Percentiles rank a stretch among this genome's conserved stretches.
Conservation (phyloP, 2,888 invertebrate species). For the Drosophila anceps region DNA sequence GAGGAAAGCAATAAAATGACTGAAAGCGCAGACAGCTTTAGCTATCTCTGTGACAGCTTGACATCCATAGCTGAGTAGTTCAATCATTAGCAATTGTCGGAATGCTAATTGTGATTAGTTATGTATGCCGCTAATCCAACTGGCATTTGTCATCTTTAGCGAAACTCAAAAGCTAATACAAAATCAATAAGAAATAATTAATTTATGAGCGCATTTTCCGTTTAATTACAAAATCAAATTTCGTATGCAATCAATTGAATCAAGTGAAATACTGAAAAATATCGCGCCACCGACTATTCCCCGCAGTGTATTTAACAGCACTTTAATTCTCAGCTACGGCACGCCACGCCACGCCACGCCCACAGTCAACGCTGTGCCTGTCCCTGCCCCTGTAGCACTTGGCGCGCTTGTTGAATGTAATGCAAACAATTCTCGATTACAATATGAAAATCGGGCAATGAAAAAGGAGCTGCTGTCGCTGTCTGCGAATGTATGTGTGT, state of each 20-base stretch:
- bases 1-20: background rate
- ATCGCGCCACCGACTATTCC: too few relatives aligned
- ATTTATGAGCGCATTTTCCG: background rate
- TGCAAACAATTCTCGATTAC: conserved; percentile 57
- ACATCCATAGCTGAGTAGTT: background rate
- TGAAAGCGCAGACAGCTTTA: background rate
- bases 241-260: conserved; percentile 14
- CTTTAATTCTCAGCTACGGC: conserved; percentile 28
- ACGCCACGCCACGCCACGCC: conserved; percentile 4
- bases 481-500: background rate
- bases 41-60: background rate
- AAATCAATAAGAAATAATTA: background rate
- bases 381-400: background rate
- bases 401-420: conserved; percentile 41
- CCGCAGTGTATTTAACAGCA: conserved; percentile 41
- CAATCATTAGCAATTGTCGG: background rate
- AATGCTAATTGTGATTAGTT: background rate
- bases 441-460: conserved; percentile 55
- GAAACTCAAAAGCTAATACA: background rate
- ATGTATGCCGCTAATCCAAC: background rate
- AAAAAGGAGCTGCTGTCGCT: conserved; percentile 34
- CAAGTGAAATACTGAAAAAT: too few relatives aligned
- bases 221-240: background rate
- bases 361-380: background rate
- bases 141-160: background rate